Conservation (phyloP, 2,113 vertebrate genomes). For the Pogonocichla stellata region DNA sequence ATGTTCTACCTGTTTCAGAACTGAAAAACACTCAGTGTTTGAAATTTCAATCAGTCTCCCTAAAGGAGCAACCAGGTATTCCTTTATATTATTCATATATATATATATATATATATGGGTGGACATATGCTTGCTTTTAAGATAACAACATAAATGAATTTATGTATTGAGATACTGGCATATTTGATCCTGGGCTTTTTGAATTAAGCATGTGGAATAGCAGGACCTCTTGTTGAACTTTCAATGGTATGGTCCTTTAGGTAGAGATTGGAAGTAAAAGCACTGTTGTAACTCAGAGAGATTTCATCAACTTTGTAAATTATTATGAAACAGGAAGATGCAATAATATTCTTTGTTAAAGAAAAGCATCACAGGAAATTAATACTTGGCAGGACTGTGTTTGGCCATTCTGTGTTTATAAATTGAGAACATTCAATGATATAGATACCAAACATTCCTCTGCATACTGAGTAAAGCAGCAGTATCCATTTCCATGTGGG, state of each 20-base stretch:
- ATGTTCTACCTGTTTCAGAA: not conserved
- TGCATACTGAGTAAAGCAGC: not conserved
- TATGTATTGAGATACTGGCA: not conserved
- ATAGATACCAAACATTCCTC: not conserved
- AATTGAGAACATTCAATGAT: not conserved
- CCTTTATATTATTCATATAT: not conserved
- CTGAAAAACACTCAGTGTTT: not conserved
- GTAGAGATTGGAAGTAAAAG: not conserved
- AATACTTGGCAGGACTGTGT: not conserved
- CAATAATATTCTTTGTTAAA: not conserved
- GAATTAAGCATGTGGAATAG: not conserved
- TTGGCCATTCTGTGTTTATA: not conserved
- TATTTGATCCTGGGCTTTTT: not conserved
- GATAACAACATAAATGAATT: not conserved
- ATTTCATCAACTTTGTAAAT: not conserved
- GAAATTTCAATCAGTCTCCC: not conserved
- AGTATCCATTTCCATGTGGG: not conserved
- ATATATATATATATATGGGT: no score
- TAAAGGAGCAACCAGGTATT: not conserved
- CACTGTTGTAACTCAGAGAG: not conserved
- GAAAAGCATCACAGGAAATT: not conserved
- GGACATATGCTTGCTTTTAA: not conserved
- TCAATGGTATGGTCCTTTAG: not conserved
- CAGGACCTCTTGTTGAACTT: not conserved
- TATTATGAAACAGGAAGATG: not conserved